Percentiles rank a stretch among this genome's conserved stretches.
phyloP scores from a whole-genome alignment of 2,113 vertebrate species.

The Rhombomys opimus region DNA sequence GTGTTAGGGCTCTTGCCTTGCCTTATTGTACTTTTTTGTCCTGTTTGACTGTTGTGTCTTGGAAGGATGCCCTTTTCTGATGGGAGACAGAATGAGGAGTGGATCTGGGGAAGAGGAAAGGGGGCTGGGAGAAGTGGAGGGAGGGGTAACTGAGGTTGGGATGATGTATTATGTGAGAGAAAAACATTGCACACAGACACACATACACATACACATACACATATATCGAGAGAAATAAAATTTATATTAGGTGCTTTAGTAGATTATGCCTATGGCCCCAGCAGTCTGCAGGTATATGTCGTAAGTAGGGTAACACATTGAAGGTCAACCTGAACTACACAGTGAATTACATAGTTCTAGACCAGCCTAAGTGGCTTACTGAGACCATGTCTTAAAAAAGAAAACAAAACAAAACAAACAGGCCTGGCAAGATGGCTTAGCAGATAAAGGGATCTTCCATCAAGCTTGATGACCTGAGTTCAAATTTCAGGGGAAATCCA shows the following conservation, averaged over 20 bases:
- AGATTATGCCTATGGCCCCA: not conserved
- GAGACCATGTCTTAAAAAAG: not conserved
- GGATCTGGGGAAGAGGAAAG: not conserved
- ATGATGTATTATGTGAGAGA: not conserved
- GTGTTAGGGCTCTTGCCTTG: not conserved
- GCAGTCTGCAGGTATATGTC: not conserved
- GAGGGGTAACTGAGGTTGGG: not conserved
- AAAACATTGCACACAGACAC: not conserved
- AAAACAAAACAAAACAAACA: not conserved
- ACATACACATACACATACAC: too few species aligned
- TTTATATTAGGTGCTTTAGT: not conserved
- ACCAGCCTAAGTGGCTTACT: not conserved
- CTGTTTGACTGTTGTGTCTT: not conserved
- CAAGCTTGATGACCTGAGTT: not conserved
- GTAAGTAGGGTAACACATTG: not conserved
- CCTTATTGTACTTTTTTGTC: not conserved
- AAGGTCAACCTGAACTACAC: not conserved
- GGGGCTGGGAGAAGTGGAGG: not conserved
- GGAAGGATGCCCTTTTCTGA: not conserved
- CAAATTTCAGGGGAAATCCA: not conserved
- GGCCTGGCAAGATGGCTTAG: not conserved
- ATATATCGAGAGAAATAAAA: not conserved
- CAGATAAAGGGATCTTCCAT: not conserved
- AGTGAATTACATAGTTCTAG: not conserved
- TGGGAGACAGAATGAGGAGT: not conserved